Evolutionary conservation across 2,888 invertebrate species (phyloP), one percentile per base, ranked within the genome.

Genomic region (Pilophorus perplexus): DNA sequence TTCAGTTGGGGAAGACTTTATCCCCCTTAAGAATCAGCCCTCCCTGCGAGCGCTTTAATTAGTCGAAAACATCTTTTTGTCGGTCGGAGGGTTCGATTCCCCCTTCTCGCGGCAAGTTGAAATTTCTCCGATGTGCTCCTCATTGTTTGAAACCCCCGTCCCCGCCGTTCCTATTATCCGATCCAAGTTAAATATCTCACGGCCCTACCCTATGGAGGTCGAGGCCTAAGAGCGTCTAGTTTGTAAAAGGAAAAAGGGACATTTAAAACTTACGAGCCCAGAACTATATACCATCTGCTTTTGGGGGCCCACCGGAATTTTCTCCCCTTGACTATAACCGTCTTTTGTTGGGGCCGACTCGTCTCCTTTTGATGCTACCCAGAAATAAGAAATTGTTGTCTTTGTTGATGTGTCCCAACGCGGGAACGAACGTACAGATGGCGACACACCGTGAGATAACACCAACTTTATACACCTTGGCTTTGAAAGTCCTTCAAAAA

Each of bases 351-450:
- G 16, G 8, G 18, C 27, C 59, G n/a, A n/a, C n/a, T n/a, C n/a
- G n/a, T n/a, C n/a, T n/a, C 40, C 59, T 59, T 59, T 59, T 59
- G 59, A 59, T 59, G 40, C 59, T 59, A 59, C 25, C 59, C 42
- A 59, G 42, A 59, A 59, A 44, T 59, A 59, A 59, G 59, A 42
- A 59, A 59, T 59, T 59, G 59, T 42, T 42, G 59, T 59, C 59
- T 59, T 59, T 59, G 59, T 59, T 18, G 44, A 59, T 42, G 44
- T 59, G 59, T 59, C 59, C 59, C 59, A 59, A 59, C 59, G 44
- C 59, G 42, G n/a, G n/a, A n/a, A n/a, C n/a, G n/a, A n/a, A n/a
- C n/a, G n/a, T n/a, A n/a, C n/a, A n/a, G n/a, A n/a, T n/a, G n/a
- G n/a, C n/a, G n/a, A n/a, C n/a, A n/a, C n/a, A n/a, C n/a, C n/a